phyloP scores from a whole-genome alignment of 1,140 invertebrate genomes.

The Grapholita molesta region DNA sequence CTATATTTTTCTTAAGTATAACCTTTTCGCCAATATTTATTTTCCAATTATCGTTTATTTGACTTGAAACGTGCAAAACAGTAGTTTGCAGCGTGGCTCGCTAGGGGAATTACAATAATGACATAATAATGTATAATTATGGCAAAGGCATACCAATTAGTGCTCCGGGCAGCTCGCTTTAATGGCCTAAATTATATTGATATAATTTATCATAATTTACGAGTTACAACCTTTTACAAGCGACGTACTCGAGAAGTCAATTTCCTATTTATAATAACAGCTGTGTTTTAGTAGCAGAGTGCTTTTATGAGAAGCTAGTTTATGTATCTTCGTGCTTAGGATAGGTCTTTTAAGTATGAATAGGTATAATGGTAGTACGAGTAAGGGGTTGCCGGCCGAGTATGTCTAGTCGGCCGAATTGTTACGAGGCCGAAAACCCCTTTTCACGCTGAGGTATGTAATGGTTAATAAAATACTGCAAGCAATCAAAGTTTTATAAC shows the following conservation, averaged over 20 bases:
- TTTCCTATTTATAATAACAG: not conserved
- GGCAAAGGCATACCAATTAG: not conserved
- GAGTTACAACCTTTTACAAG: not conserved
- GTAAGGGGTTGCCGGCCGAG: too few species aligned
- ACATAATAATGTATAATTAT: slow-evolving; percentile 1
- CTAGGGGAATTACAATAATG: not conserved
- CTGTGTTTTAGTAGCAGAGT: not conserved
- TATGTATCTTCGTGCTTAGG: too few species aligned
- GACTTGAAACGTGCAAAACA: not conserved
- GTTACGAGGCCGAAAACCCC: too few species aligned
- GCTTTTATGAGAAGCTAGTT: too few species aligned
- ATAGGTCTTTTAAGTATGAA: too few species aligned
- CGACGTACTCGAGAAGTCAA: not conserved
- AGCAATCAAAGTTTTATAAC: too few species aligned
- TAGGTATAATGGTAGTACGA: too few species aligned
- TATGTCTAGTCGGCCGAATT: too few species aligned
- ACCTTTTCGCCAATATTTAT: not conserved
- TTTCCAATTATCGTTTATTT: not conserved
- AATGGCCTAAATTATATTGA: not conserved
- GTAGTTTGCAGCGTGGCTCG: too few species aligned
- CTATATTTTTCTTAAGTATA: too few species aligned
- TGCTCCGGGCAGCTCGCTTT: not conserved
- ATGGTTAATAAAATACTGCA: too few species aligned
- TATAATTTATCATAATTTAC: slow-evolving; percentile 1
- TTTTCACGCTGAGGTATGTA: too few species aligned